A percentile compares a stretch with the other conserved stretches of the same genome.
phyloP scores from a whole-genome alignment of 92 coral and sea anemone species.

The Chrysogorgia sp. region DNA sequence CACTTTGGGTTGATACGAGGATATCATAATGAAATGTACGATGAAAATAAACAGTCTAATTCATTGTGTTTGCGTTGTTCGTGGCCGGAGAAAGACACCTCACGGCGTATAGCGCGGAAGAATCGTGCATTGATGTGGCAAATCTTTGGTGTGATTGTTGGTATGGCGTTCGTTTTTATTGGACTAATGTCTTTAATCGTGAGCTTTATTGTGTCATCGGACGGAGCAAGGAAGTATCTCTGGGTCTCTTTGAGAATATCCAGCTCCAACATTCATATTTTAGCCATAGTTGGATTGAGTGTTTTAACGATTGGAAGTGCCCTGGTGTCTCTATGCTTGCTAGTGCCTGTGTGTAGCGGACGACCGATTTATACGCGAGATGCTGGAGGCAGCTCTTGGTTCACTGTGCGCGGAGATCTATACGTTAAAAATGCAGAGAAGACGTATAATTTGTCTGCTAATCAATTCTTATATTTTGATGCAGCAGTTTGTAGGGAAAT shows the following conservation, averaged over 20 bases:
- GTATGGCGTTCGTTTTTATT: constrained; percentile 67
- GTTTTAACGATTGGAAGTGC: constrained; percentile 80
- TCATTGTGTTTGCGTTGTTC: constrained; percentile 64
- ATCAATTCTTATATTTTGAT: constrained; percentile 37
- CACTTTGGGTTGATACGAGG: constrained; percentile 92
- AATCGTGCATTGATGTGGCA: constrained; percentile 7
- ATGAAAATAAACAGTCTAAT: constrained; percentile 47
- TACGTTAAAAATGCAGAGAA: constrained; percentile 77
- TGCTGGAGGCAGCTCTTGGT: constrained; percentile 59
- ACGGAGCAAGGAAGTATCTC: constrained; percentile 19
- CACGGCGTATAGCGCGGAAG: constrained; percentile 11
- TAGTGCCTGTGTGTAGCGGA: constrained; percentile 77
- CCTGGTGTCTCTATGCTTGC: constrained; percentile 69
- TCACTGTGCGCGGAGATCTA: constrained; percentile 74
- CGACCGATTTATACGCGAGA: constrained; percentile 24
- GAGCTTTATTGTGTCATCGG: constrained; percentile 60
- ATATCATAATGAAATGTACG: constrained; percentile 92
- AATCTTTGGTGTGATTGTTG: constrained; percentile 54
- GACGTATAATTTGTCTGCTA: constrained; percentile 40
- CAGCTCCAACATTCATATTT: constrained; percentile 62
- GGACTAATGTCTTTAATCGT: constrained; percentile 75
- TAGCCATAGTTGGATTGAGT: constrained; percentile 75
- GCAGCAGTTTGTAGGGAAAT: constrained; percentile 30
- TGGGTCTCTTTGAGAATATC: constrained; percentile 39
- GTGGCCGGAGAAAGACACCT: constrained; percentile 45